Percentiles rank a stretch among this genome's conserved stretches.
These are phyloP conservation scores for Cygnus olor DNA, from an alignment of 2,797 vertebrate genomes.

Conservation along the genomic window DNA sequence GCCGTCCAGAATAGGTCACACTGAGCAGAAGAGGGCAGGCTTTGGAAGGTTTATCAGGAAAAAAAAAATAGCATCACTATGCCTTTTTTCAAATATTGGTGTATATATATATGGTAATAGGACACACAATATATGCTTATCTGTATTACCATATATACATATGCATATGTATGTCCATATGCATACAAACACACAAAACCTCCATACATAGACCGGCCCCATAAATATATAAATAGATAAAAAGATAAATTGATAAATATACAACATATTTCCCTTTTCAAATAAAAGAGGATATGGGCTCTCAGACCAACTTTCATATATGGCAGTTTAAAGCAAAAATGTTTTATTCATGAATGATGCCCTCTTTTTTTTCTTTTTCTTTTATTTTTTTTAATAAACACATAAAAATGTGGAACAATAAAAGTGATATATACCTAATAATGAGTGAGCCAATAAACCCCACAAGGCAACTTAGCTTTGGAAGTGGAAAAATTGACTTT, in stretches of 20 bases:
- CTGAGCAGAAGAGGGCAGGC: background rate
- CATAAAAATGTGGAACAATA: conserved; percentile 82
- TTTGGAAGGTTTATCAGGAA: background rate
- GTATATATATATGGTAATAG: conserved; percentile 11
- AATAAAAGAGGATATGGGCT: conserved; percentile 64
- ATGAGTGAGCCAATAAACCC: conserved; percentile 79
- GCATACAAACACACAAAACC: background rate
- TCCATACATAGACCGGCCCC: background rate
- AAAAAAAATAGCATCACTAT: background rate
- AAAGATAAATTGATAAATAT: conserved; percentile 14
- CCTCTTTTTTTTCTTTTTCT: conserved; percentile 13
- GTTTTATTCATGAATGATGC: conserved; percentile 80
- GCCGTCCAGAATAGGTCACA: background rate
- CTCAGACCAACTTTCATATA: conserved; percentile 72
- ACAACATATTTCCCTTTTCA: conserved; percentile 56
- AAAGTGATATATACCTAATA: conserved; percentile 82
- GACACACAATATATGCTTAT: background rate
- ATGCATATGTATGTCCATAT: conserved; percentile 24
- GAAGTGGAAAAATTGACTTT: conserved; percentile 79
- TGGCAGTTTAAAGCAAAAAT: conserved; percentile 76
- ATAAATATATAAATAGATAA: conserved; percentile 17
- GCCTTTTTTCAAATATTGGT: background rate
- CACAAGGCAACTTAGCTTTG: conserved; percentile 76
- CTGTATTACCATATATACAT: conserved; percentile 8
- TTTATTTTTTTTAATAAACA: conserved; percentile 74